phyloP scores from a whole-genome alignment of 2,797 vertebrate species.

The Xerus rutilus region DNA sequence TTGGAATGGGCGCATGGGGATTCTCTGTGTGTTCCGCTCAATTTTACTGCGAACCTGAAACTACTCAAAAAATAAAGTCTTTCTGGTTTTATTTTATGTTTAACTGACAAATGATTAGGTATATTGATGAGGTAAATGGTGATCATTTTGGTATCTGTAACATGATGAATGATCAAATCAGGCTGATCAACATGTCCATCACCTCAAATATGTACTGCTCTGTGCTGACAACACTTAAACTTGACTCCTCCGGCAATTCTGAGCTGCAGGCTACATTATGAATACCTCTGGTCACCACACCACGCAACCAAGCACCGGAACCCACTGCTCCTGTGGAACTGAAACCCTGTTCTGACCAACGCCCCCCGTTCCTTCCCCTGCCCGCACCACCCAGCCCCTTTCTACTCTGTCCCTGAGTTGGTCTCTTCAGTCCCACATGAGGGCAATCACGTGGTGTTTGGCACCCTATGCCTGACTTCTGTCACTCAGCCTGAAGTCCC shows the following conservation, averaged over 20 bases:
- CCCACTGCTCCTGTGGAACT: not conserved
- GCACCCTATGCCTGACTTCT: not conserved
- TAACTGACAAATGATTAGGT: not conserved
- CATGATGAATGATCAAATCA: not conserved
- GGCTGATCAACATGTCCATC: not conserved
- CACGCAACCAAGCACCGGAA: not conserved
- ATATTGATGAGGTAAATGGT: not conserved
- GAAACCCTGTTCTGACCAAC: no score
- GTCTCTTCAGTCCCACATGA: not conserved
- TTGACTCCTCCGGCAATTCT: no score
- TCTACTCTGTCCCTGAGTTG: not conserved
- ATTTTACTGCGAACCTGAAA: not conserved
- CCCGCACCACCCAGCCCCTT: no score
- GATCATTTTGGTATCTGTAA: not conserved
- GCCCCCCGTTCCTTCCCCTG: not conserved
- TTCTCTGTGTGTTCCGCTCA: not conserved
- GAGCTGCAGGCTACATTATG: not conserved
- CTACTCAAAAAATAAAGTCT: not conserved
- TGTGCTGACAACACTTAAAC: not conserved
- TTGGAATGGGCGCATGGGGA: not conserved
- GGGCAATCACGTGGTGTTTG: accelerated
- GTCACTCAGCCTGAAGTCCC: not conserved
- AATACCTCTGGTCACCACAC: not conserved
- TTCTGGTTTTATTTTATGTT: not conserved
- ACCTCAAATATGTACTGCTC: not conserved